phyloP scores from a whole-genome alignment of 2,888 invertebrate species.

The Bugulina stolonifera region DNA sequence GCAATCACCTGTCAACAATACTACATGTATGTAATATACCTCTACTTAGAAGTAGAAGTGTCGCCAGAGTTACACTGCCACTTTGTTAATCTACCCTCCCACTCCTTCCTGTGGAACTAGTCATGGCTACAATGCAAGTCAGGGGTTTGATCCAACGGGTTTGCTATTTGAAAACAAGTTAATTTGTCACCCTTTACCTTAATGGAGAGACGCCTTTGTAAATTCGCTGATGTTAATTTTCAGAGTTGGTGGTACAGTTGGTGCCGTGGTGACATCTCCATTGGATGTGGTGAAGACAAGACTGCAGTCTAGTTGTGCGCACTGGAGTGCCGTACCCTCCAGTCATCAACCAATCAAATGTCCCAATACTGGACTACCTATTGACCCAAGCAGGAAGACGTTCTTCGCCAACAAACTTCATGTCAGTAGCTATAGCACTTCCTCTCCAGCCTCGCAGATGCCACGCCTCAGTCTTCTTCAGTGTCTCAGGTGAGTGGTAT shows the following conservation, averaged over 20 bases:
- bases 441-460: conserved; percentile 13
- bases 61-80: too few species aligned
- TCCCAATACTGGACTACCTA: background rate
- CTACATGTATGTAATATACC: too few species aligned
- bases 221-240: too few species aligned
- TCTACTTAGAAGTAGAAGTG: background rate
- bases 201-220: too few species aligned
- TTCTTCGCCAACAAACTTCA: background rate
- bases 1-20: too few species aligned
- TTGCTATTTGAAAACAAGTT: background rate
- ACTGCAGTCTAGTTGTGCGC: conserved; percentile 81
- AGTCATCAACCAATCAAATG: background rate
- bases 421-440: background rate
- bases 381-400: background rate
- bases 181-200: background rate
- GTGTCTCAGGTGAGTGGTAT: conserved; percentile 43
- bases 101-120: too few species aligned
- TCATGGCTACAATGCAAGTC: too few species aligned
- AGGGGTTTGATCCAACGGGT: too few species aligned
- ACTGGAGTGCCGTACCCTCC: conserved; percentile 35
- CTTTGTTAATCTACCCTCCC: too few species aligned
- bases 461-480: conserved; percentile 34
- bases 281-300: conserved; percentile 96
- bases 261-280: conserved; percentile 93
- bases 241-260: conserved; percentile 92